Percentiles rank a stretch among this genome's conserved stretches.
phyloP scores from a whole-genome alignment of 2,113 vertebrate genomes.

The Erythrolamprus reginae region DNA sequence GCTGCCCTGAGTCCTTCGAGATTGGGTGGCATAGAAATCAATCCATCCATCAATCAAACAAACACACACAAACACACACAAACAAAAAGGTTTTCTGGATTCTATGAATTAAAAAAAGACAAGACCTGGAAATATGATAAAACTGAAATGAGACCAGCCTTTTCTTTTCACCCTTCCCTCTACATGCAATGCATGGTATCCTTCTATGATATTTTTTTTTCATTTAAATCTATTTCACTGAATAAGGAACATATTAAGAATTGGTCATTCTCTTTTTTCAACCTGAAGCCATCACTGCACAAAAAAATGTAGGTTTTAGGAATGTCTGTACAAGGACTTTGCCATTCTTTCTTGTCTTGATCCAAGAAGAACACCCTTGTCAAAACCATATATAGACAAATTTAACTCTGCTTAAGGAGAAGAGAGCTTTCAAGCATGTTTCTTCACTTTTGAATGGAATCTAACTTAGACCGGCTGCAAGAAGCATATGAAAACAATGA shows the following conservation, averaged over 20 bases:
- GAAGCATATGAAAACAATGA: slow-evolving; percentile 52
- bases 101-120: neutral
- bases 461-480: slow-evolving; percentile 49
- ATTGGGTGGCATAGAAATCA: no score
- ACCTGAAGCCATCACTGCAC: slow-evolving; percentile 49
- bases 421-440: slow-evolving; percentile 37
- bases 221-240: slow-evolving; percentile 42
- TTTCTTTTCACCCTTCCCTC: neutral
- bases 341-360: slow-evolving; percentile 56
- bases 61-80: no score
- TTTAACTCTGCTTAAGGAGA: slow-evolving; percentile 48
- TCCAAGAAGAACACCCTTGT: slow-evolving; percentile 54
- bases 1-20: no score
- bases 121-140: neutral
- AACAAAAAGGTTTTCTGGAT: neutral
- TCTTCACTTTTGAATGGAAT: slow-evolving; percentile 61
- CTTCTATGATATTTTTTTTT: slow-evolving; percentile 15
- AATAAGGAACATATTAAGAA: slow-evolving; percentile 57
- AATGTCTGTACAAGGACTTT: slow-evolving; percentile 59
- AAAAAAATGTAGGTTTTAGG: slow-evolving; percentile 55
- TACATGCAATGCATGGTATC: neutral
- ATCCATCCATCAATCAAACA: no score
- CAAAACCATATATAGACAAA: slow-evolving; percentile 43
- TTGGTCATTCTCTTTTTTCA: slow-evolving; percentile 54
- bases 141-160: neutral